These are phyloP conservation scores for Ctenochaetus hawaiiensis DNA, from an alignment of 2,797 vertebrate species.

Conservation along the genomic window DNA sequence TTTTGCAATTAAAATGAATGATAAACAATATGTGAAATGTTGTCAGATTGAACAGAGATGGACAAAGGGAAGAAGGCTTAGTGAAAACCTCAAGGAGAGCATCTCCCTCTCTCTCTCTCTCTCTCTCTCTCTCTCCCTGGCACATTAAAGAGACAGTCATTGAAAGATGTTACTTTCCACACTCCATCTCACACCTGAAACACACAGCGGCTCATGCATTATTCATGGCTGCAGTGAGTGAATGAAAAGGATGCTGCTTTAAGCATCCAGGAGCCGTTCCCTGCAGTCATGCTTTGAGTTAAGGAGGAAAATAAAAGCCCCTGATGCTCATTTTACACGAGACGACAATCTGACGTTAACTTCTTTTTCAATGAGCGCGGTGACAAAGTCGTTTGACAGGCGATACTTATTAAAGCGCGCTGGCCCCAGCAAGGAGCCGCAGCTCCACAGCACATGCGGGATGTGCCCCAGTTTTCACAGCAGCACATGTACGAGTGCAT, in stretches of 20 bases:
- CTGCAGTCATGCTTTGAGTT: slow-evolving; percentile 59
- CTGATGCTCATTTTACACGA: slow-evolving; percentile 55
- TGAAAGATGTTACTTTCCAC: slow-evolving; percentile 64
- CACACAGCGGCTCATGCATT: slow-evolving; percentile 66
- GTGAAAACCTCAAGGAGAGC: slow-evolving; percentile 32
- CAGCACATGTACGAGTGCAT: slow-evolving; percentile 41
- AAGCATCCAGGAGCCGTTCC: slow-evolving; percentile 46
- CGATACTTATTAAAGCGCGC: slow-evolving; percentile 57
- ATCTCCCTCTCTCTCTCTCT: no score
- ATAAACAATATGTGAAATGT: slow-evolving; percentile 12
- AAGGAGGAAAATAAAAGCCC: slow-evolving; percentile 27
- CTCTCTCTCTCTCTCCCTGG: not conserved
- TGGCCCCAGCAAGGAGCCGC: slow-evolving; percentile 43
- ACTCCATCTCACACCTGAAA: slow-evolving; percentile 74
- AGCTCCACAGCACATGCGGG: slow-evolving; percentile 45
- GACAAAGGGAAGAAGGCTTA: slow-evolving; percentile 12
- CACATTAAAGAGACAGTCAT: slow-evolving; percentile 50
- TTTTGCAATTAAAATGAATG: slow-evolving; percentile 23
- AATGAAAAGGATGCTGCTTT: slow-evolving; percentile 58
- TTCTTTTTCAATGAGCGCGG: slow-evolving; percentile 40
- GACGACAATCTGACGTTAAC: slow-evolving; percentile 37
- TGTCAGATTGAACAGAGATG: slow-evolving; percentile 16
- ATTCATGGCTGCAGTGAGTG: slow-evolving; percentile 59
- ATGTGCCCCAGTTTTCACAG: slow-evolving; percentile 72
- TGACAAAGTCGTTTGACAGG: slow-evolving; percentile 55